phyloP scores from a whole-genome alignment of 1,140 invertebrate genomes.

The Musca domestica region DNA sequence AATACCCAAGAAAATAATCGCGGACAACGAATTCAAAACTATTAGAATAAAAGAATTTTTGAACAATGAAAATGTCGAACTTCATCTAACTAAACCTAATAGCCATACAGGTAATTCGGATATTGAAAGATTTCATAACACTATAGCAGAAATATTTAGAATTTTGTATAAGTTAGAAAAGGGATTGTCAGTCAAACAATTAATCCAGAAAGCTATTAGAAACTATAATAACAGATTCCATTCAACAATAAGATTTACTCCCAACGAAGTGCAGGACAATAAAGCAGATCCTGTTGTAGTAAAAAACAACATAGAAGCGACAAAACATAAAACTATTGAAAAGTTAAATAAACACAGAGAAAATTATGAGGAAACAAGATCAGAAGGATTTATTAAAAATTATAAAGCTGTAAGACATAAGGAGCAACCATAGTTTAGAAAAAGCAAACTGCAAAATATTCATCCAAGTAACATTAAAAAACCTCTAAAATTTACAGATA shows the following conservation, averaged over 20 bases:
- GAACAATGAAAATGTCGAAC: conserved; percentile 19
- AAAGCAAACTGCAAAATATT: too few species aligned
- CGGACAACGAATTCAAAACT: conserved; percentile 14
- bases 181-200: conserved; percentile 12
- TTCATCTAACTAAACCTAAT: too few species aligned
- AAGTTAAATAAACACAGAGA: conserved; percentile 1
- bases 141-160: not conserved
- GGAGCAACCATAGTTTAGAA: too few species aligned
- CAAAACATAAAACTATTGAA: not conserved
- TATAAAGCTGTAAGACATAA: too few species aligned
- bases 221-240: conserved; percentile 23
- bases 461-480: too few species aligned
- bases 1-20: conserved; percentile 5
- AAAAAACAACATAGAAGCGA: conserved; percentile 4
- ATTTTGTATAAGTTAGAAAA: not conserved
- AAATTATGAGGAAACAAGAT: too few species aligned
- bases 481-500: conserved; percentile 28
- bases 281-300: not conserved
- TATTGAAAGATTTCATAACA: not conserved
- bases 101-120: conserved; percentile 17
- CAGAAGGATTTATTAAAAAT: too few species aligned
- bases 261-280: conserved; percentile 6
- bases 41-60: conserved; percentile 22
- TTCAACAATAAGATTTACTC: conserved; percentile 16
- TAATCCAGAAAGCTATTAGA: conserved; percentile 12